Evolutionary conservation across 1,140 invertebrate species (phyloP).

Genomic region (Chelonus insularis): DNA sequence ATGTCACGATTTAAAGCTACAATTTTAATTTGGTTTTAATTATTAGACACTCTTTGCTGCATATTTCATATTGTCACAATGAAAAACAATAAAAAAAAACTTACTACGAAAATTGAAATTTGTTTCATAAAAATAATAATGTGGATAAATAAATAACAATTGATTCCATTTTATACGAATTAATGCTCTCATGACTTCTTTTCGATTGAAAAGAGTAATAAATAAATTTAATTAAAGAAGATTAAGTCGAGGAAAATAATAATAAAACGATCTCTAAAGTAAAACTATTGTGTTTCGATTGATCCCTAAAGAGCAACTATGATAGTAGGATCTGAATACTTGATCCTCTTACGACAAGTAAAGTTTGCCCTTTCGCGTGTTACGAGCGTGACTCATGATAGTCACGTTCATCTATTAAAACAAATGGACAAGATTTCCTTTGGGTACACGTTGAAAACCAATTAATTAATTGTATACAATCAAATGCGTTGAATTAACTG

Average conservation of each 20-base stretch:
- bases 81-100: neutral
- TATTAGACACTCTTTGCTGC: conserved; percentile 2
- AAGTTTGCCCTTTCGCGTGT: neutral
- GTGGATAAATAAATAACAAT: no score
- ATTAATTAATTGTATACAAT: neutral
- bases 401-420: neutral
- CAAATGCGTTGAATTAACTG: neutral
- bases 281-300: neutral
- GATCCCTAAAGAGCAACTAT: neutral
- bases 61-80: neutral
- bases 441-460: neutral
- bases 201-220: no score
- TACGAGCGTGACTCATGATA: neutral
- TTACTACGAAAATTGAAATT: neutral
- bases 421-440: neutral
- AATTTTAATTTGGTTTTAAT: neutral
- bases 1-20: neutral
- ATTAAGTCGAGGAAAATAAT: neutral
- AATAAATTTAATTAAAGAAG: no score
- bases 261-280: neutral
- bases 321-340: neutral
- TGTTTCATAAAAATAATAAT: neutral
- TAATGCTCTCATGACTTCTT: no score
- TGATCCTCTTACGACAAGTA: neutral
- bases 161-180: no score